Evolutionary conservation across 2,888 invertebrate genomes (phyloP), one percentile per base, ranked within the genome.

Genomic region (Diaphora mendica): DNA sequence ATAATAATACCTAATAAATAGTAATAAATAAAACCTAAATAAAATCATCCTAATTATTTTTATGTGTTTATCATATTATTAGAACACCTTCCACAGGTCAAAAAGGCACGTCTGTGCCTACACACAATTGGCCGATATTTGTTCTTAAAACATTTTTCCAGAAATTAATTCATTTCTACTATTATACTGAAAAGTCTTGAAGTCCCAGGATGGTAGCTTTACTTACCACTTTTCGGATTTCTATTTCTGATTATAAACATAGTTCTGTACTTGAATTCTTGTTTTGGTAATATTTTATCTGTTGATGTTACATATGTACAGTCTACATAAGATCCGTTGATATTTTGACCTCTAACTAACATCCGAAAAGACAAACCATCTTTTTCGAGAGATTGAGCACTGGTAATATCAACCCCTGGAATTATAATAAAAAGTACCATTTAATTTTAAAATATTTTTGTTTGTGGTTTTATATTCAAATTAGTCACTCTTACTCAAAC

Each of bases 301-400:
- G 13, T 59, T 26, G 17, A 17, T 69, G 70, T 30, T 42, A 62
- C 23, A 26, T 70, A 70, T 20, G 30, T 70, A 23, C 70, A 70
- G 11, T 62, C 62, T 23, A 59, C 26, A 9, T 70, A 70, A 13
- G 70, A 62, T 30, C 62, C 26, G 42, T 20, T 70, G 11, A 30
- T 30, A 62, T 26, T 70, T 42, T 44, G 20, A 23, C 42, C 15
- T 70, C 30, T 62, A 5, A 44, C 44, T 20, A 62, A 70, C 13
- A 44, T 59, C 2, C 62, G 70, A 59, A 70, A 62, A 2, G 30
- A 62, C 62, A 70, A 70, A 44, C 1, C 30, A 1, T 23, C 9
- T 39, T 17, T 59, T 0, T 9, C 0, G 8, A 35, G 26, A 9
- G 26, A 26, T 39, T 9, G 62, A 26, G 30, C 26, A 0, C 39